A percentile compares a stretch with the other conserved stretches of the same genome.
These are phyloP conservation scores for Limenitis arthemis DNA, from an alignment of 2,888 invertebrate species.

Conservation along the genomic window DNA sequence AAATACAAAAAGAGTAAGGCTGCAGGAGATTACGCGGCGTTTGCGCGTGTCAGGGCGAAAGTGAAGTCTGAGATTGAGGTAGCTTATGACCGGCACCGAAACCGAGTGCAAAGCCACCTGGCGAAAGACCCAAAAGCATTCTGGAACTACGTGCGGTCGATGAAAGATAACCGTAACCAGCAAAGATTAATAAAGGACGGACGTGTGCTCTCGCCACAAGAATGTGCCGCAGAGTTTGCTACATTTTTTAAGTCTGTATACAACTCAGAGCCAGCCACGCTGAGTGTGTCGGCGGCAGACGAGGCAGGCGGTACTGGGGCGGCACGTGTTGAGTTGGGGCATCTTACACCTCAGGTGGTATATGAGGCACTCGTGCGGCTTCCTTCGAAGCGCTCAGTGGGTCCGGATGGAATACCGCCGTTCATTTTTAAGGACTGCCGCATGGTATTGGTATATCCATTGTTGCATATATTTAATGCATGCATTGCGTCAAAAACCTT, in stretches of 20 bases:
- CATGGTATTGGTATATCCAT: conserved; percentile 8
- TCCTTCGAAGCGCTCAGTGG: not conserved
- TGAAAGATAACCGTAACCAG: not conserved
- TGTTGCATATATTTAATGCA: conserved; percentile 9
- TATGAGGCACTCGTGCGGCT: not conserved
- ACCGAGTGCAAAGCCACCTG: not conserved
- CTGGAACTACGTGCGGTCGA: not conserved
- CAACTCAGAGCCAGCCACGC: not conserved
- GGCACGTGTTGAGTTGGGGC: not conserved
- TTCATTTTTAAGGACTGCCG: conserved; percentile 6
- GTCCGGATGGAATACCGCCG: not conserved
- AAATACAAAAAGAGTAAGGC: not conserved
- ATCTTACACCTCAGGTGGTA: not conserved
- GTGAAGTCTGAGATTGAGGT: not conserved
- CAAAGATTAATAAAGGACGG: not conserved
- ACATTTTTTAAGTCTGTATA: not conserved
- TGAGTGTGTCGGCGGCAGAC: not conserved
- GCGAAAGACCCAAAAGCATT: not conserved
- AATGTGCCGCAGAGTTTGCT: not conserved
- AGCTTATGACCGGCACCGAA: not conserved
- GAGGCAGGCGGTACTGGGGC: not conserved
- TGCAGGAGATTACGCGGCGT: not conserved
- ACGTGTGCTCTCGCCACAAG: not conserved
- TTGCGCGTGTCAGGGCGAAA: not conserved
- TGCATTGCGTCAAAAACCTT: not conserved